phyloP scores from a whole-genome alignment of 2,888 invertebrate genomes.

The Caradrina kadenii region DNA sequence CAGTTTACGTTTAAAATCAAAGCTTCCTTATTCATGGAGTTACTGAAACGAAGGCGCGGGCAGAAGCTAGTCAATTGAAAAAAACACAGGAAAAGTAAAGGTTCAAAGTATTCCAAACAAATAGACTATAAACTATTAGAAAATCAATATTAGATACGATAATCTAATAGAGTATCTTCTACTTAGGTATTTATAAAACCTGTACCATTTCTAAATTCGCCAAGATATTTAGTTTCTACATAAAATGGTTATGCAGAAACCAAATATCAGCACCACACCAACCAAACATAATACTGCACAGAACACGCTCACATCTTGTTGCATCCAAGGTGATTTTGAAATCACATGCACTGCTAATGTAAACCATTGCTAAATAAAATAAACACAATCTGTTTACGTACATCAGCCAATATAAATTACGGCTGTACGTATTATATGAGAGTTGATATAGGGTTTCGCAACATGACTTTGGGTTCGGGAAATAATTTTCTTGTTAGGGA shows the following conservation, averaged over 20 bases:
- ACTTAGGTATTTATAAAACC: no score
- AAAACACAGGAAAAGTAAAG: no score
- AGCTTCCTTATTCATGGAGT: no score
- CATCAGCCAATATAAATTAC: constrained; percentile 66
- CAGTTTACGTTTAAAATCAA: no score
- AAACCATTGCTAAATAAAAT: constrained; percentile 77
- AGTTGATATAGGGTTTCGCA: constrained; percentile 43
- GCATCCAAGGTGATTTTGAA: constrained; percentile 75
- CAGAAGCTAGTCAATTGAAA: no score
- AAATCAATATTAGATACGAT: no score
- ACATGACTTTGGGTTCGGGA: constrained; percentile 32
- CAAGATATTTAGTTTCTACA: background rate
- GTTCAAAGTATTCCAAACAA: no score
- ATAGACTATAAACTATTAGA: no score
- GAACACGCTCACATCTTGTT: constrained; percentile 65
- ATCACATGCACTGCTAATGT: constrained; percentile 74
- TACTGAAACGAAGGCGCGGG: no score
- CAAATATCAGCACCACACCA: constrained; percentile 15
- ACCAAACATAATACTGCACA: constrained; percentile 33
- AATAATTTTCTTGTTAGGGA: constrained; percentile 24
- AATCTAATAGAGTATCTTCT: no score
- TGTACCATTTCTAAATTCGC: constrained; percentile 10
- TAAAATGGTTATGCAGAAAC: constrained; percentile 2
- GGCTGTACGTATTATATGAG: constrained; percentile 41
- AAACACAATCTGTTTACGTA: constrained; percentile 70